Evolutionary conservation across 1,140 invertebrate species (phyloP), one percentile per base, ranked within the genome.

Genomic region (Eupristina koningsbergeri): DNA sequence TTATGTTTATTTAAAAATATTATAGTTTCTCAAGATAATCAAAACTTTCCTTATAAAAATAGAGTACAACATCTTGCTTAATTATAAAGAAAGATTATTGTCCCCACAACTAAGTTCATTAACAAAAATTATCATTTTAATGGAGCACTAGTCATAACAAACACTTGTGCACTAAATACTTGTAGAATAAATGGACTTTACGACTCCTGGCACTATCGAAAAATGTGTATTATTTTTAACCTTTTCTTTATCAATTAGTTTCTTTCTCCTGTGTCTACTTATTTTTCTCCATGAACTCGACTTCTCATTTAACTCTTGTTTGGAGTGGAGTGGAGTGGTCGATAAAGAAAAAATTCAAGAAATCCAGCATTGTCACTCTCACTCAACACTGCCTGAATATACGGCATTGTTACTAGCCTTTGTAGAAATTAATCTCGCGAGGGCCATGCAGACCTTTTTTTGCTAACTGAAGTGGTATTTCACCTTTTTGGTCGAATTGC

Each of bases 391-490:
- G 11, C 58, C 22, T 5, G 50, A 74, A 73, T 73, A 58, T 74
- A 81, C 34, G 47, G 64, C 78, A 80, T 71, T 36, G 45, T 53
- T 80, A 71, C 13, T 39, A 67, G 61, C 80, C 74, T 15, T 67
- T 50, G 15, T 29, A 63, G 53, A 41, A 63, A 64, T 82, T 76
- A 76, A 22, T 34, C 58, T 50, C 41, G 17, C n/a, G 36, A 69
- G 78, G 45, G n/a, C 36, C 29, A n/a, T n/a, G n/a, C 7, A 11
- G 5, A 15, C 17, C 22, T 64, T 69, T 53, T 81, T 58, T 81
- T 29, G 36, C 8, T 41, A 36, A 3, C 29, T n/a, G n/a, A n/a
- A 61, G 47, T 19, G 15, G 0, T 39, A 58, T 17, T 64, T 78
- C 47, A 26, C 31, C 5, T 41, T 78, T 39, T 26, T 9, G 26